These are phyloP conservation scores for Rutpela maculata DNA, from an alignment of 2,888 invertebrate species.

Conservation along the genomic window DNA sequence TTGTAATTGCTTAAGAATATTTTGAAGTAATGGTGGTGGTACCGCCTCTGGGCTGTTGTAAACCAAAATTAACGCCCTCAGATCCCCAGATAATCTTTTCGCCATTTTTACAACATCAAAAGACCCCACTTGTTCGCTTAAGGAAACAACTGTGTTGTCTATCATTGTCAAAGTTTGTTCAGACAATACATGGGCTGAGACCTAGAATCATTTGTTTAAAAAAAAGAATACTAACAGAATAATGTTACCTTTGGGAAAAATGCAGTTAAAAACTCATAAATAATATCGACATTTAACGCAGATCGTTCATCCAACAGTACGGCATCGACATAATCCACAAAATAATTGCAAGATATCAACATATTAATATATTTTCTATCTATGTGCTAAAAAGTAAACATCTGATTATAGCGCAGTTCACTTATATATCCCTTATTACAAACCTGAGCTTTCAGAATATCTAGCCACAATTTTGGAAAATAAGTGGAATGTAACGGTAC, in stretches of 20 bases:
- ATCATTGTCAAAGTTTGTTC: constrained; percentile 79
- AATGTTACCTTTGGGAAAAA: constrained; percentile 89
- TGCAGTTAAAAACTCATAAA: constrained; percentile 90
- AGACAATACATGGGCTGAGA: constrained; percentile 78
- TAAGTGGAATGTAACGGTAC: constrained; percentile 91
- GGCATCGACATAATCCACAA: constrained; percentile 94
- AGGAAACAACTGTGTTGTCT: constrained; percentile 79
- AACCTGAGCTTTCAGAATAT: constrained; percentile 87
- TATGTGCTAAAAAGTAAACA: constrained; percentile 77
- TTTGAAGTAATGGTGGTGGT: constrained; percentile 67
- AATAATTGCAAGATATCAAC: constrained; percentile 87
- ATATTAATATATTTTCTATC: constrained; percentile 89
- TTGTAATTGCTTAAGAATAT: constrained; percentile 69
- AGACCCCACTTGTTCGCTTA: constrained; percentile 76
- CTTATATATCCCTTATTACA: constrained; percentile 54
- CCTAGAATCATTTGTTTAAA: constrained; percentile 67
- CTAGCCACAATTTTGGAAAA: constrained; percentile 95
- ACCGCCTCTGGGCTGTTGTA: constrained; percentile 74
- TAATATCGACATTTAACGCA: constrained; percentile 88
- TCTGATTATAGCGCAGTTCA: neutral
- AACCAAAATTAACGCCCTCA: constrained; percentile 78
- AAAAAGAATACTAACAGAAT: neutral
- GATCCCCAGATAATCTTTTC: constrained; percentile 76
- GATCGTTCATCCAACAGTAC: constrained; percentile 90
- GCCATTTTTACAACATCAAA: constrained; percentile 76